A percentile compares a stretch with the other conserved stretches of the same genome.
Evolutionary conservation across 2,113 vertebrate genomes (phyloP).

Genomic region (Mormyrus iriodes): DNA sequence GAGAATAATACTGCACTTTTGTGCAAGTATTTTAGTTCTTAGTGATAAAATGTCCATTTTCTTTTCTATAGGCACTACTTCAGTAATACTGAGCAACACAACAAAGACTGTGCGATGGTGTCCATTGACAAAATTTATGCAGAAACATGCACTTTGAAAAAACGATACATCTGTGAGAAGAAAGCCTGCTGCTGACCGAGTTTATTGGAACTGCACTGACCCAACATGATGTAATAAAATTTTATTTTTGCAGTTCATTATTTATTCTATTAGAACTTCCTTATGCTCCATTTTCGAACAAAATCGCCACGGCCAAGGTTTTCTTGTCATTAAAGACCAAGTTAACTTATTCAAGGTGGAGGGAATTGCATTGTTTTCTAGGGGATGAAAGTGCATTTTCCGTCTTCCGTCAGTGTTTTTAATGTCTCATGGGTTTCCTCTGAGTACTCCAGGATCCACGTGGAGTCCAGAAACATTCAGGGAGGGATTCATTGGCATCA

Average conservation of each 20-base stretch:
- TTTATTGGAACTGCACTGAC: background rate
- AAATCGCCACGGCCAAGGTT: background rate
- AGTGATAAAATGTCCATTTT: background rate
- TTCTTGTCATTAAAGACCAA: background rate
- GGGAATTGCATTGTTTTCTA: background rate
- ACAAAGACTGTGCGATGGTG: background rate
- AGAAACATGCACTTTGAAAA: background rate
- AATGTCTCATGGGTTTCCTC: background rate
- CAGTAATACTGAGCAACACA: background rate
- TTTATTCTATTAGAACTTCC: background rate
- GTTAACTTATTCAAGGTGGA: background rate
- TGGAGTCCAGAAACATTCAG: background rate
- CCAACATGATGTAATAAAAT: background rate
- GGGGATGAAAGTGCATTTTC: background rate
- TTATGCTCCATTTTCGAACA: background rate
- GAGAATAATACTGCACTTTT: background rate
- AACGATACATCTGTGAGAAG: conserved; percentile 8
- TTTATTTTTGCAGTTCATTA: background rate
- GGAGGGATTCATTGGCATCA: background rate
- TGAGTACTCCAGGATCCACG: background rate
- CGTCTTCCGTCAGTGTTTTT: background rate
- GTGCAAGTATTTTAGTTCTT: background rate
- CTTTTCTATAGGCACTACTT: conserved; percentile 14
- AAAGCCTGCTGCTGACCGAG: background rate
- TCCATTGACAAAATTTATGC: conserved; percentile 3